Evolutionary conservation across 2,797 vertebrate species (phyloP).

Genomic region (Petrocephalus schoutedeni): DNA sequence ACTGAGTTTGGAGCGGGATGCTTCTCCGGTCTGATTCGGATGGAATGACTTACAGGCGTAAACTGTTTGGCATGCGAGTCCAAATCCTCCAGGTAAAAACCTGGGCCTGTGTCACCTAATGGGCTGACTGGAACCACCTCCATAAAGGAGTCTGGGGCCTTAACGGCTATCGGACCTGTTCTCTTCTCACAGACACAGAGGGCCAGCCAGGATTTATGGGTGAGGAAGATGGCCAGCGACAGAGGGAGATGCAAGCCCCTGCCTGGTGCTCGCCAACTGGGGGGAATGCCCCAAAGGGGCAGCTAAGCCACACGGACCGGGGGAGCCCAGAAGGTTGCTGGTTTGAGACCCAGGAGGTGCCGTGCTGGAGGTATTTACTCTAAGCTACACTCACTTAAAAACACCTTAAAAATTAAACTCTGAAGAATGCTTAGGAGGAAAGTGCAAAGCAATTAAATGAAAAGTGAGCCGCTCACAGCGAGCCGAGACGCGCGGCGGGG

Average conservation of each 20-base stretch:
- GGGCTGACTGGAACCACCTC: background rate
- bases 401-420: background rate
- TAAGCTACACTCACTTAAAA: background rate
- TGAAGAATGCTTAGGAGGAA: conserved; percentile 7
- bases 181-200: background rate
- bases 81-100: background rate
- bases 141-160: background rate
- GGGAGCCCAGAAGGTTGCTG: background rate
- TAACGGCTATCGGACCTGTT: background rate
- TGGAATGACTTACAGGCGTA: background rate
- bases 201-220: background rate
- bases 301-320: background rate
- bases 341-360: background rate
- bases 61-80: background rate
- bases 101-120: background rate
- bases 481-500: conserved; percentile 1
- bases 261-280: background rate
- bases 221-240: background rate
- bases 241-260: background rate
- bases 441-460: conserved; percentile 27
- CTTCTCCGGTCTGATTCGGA: background rate
- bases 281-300: background rate
- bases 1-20: background rate
- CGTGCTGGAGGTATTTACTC: background rate
- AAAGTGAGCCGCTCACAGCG: background rate